Conservation (phyloP, 2,888 invertebrate genomes). For the Lycophotia porphyrea region DNA sequence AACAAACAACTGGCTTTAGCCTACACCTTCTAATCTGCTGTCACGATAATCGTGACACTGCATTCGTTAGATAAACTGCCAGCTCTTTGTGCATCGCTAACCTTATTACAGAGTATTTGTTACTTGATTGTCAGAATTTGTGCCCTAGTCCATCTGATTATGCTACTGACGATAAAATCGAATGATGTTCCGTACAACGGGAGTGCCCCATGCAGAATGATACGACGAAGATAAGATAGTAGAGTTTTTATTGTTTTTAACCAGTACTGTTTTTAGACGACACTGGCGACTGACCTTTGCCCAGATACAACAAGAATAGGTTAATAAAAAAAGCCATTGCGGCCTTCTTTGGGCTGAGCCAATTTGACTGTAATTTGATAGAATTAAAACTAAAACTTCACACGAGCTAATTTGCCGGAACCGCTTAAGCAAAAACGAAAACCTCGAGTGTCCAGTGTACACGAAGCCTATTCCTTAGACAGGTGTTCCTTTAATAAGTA, state of each 20-base stretch:
- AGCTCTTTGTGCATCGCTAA: constrained; percentile 46
- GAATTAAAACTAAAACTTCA: not conserved
- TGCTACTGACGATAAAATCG: not conserved
- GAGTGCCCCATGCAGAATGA: not conserved
- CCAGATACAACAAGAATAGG: not conserved
- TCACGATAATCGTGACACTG: constrained; percentile 59
- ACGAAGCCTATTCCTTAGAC: constrained; percentile 32
- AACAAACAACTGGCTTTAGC: constrained; percentile 38
- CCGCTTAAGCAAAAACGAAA: constrained; percentile 7
- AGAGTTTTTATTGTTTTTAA: not conserved
- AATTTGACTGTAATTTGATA: not conserved
- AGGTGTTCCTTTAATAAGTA: constrained; percentile 53
- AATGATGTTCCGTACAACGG: not conserved
- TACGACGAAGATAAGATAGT: not conserved
- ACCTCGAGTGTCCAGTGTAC: constrained; percentile 9
- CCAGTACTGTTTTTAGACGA: too few relatives aligned
- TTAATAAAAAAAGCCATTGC: not conserved
- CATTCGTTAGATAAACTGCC: constrained; percentile 54
- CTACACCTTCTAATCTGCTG: constrained; percentile 59
- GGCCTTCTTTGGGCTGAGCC: not conserved
- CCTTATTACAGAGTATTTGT: constrained; percentile 33
- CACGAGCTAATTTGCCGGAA: not conserved
- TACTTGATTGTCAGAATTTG: not conserved
- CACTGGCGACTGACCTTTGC: not conserved
- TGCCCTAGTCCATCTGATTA: not conserved